These are phyloP conservation scores for Bubo bubo DNA, from an alignment of 2,113 vertebrate genomes.

Conservation along the genomic window DNA sequence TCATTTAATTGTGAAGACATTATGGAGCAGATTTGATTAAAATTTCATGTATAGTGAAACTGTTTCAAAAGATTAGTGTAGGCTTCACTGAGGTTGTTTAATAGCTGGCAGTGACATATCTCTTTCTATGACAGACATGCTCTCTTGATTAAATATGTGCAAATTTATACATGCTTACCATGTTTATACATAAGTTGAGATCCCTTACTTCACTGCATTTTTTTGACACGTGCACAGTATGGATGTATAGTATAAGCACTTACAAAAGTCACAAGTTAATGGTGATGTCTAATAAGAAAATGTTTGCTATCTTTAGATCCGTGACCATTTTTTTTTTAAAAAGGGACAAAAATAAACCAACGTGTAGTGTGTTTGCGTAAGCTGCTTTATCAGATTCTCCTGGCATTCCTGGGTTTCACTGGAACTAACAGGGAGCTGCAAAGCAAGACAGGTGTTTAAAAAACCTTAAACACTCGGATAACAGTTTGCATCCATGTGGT, in stretches of 20 bases:
- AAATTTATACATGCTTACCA: conserved; percentile 20
- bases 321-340: not conserved
- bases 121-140: not conserved
- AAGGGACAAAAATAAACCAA: not conserved
- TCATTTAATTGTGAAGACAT: not conserved
- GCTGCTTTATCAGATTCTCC: not conserved
- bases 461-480: conserved; percentile 43
- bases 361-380: not conserved
- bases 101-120: not conserved
- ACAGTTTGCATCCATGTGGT: conserved; percentile 62
- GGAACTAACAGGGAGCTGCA: not conserved
- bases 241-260: not conserved
- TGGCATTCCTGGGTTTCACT: not conserved
- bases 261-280: not conserved
- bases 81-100: conserved; percentile 6
- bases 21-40: conserved; percentile 22
- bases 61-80: conserved; percentile 13
- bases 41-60: not conserved
- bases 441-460: conserved; percentile 63
- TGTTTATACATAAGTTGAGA: conserved; percentile 32
- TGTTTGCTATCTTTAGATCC: not conserved
- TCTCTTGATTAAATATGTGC: conserved; percentile 34
- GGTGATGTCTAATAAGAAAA: not conserved
- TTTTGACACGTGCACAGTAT: not conserved
- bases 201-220: not conserved